phyloP scores from a whole-genome alignment of 2,113 vertebrate genomes.

The Trochalopteron elliotii region DNA sequence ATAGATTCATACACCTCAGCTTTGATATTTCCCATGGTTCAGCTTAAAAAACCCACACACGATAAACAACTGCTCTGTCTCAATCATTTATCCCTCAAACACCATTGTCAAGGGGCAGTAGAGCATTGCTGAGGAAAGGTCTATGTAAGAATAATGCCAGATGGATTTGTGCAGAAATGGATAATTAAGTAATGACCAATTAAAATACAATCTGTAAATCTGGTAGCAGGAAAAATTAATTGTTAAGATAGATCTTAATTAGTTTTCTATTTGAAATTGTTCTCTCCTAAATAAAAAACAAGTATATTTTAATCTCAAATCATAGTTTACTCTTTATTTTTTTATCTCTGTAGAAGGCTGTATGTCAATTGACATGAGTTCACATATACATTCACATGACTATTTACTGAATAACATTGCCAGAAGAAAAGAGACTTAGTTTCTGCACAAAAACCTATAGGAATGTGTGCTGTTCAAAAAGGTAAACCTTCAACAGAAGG shows the following conservation, averaged over 20 bases:
- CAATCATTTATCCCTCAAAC: slow-evolving; percentile 15
- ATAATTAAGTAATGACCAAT: slow-evolving; percentile 66
- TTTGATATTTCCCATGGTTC: slow-evolving; percentile 38
- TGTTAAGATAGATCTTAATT: slow-evolving; percentile 47
- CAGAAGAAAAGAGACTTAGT: not conserved
- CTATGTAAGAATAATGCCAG: slow-evolving; percentile 27
- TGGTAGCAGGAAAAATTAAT: not conserved
- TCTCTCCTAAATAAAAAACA: not conserved
- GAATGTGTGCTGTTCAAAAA: slow-evolving; percentile 47
- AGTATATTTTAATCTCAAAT: not conserved
- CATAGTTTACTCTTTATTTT: slow-evolving; percentile 28
- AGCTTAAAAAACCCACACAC: not conserved
- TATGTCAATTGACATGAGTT: not conserved
- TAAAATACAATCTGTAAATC: slow-evolving; percentile 43
- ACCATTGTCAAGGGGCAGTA: not conserved
- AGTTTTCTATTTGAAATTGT: slow-evolving; percentile 59
- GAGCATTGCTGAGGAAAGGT: slow-evolving; percentile 19
- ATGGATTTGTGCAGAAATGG: slow-evolving; percentile 40
- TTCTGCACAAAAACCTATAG: slow-evolving; percentile 28
- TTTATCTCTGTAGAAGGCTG: not conserved
- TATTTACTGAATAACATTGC: slow-evolving; percentile 13
- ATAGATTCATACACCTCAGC: not conserved
- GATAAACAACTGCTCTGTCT: not conserved
- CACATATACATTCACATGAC: not conserved
- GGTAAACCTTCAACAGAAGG: slow-evolving; percentile 52